Conservation (phyloP, 2,888 invertebrate species). For the Tinea semifulvella region DNA sequence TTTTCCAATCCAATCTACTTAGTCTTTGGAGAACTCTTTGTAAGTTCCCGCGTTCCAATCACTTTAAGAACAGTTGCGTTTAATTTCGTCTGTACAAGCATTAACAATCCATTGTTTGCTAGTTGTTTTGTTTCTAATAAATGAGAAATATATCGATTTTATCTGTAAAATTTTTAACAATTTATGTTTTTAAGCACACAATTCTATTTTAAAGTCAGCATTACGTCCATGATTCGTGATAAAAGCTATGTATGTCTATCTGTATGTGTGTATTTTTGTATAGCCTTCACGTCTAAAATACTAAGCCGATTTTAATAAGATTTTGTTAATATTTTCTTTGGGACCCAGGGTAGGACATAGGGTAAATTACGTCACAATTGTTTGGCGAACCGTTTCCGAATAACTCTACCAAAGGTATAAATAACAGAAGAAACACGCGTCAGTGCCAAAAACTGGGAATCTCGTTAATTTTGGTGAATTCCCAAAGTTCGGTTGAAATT, state of each 20-base stretch:
- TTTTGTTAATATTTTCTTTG: no score
- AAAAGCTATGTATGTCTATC: no score
- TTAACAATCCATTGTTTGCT: not conserved
- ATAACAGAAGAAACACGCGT: not conserved
- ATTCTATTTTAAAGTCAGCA: no score
- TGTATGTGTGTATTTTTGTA: no score
- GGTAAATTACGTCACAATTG: no score
- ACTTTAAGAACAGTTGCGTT: not conserved
- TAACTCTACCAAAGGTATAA: not conserved
- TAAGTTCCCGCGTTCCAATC: conserved; percentile 3
- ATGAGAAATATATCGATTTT: not conserved
- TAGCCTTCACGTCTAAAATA: no score
- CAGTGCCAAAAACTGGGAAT: not conserved
- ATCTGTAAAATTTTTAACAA: no score
- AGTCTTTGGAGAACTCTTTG: not conserved
- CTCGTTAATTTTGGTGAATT: not conserved
- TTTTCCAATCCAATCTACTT: not conserved
- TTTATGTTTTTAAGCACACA: no score
- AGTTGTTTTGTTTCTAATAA: not conserved
- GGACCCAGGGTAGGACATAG: no score
- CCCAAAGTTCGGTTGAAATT: not conserved
- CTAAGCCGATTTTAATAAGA: no score
- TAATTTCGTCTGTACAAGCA: conserved; percentile 2
- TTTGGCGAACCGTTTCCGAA: no score
- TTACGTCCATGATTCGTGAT: no score